Percentiles rank a stretch among this genome's conserved stretches.
Conservation (phyloP, 1,140 invertebrate species). For the Macrotrachela quadricornifera region DNA sequence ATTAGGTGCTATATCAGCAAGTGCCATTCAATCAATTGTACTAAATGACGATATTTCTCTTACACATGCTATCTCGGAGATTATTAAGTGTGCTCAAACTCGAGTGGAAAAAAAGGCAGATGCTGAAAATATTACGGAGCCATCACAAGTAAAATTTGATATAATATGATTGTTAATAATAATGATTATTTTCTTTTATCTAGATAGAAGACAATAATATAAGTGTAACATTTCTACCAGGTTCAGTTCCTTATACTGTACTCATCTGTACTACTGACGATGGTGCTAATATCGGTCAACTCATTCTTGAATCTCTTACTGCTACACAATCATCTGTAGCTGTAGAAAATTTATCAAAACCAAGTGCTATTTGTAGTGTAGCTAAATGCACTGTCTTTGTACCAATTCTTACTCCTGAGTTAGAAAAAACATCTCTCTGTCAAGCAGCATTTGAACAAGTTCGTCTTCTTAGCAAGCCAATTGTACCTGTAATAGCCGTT, state of each 20-base stretch:
- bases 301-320: background rate
- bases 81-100: too few species aligned
- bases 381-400: background rate
- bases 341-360: background rate
- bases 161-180: too few species aligned
- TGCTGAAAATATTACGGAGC: too few species aligned
- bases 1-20: background rate
- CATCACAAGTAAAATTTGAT: too few species aligned
- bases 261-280: background rate
- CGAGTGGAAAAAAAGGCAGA: too few species aligned
- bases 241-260: background rate
- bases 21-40: background rate
- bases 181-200: too few species aligned
- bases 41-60: too few species aligned
- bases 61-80: too few species aligned
- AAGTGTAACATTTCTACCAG: too few species aligned
- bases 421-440: background rate
- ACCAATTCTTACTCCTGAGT: constrained; percentile 3
- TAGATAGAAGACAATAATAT: too few species aligned
- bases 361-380: background rate
- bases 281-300: background rate
- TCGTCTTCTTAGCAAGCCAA: background rate
- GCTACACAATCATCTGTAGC: too few species aligned
- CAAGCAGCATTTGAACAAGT: background rate
- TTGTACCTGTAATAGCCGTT: background rate